Percentiles rank a stretch among this genome's conserved stretches.
Conservation (phyloP, 2,888 invertebrate species). For the Drosophila subsilvestris region DNA sequence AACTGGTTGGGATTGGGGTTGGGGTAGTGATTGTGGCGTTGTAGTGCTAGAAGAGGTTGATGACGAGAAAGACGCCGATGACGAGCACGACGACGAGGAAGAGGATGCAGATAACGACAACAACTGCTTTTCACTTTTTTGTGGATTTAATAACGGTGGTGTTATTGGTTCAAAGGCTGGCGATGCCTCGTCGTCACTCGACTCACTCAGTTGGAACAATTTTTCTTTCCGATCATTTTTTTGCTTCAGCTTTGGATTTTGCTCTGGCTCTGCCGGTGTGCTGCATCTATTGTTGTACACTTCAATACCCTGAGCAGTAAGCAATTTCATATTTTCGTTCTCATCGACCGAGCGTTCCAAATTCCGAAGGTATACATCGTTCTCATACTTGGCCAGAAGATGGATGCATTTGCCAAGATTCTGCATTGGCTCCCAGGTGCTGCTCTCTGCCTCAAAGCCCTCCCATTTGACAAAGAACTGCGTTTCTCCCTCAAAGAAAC, state of each 20-base stretch:
- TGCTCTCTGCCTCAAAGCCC: not conserved
- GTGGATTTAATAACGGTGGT: not conserved
- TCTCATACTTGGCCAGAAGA: slow-evolving; percentile 37
- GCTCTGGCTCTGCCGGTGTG: not conserved
- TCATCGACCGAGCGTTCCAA: no score
- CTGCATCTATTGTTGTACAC: not conserved
- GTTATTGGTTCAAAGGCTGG: not conserved
- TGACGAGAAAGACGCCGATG: no score
- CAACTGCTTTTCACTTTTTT: not conserved
- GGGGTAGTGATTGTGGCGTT: not conserved
- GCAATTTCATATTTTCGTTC: no score
- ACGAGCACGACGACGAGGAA: not conserved
- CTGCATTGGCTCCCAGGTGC: slow-evolving; percentile 50
- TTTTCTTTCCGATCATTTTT: not conserved
- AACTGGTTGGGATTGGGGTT: not conserved
- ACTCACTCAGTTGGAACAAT: not conserved
- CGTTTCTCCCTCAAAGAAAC: slow-evolving; percentile 20
- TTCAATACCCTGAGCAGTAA: no score
- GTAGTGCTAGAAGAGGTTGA: not conserved
- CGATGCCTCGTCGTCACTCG: not conserved
- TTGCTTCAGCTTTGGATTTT: not conserved
- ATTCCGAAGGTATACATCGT: not conserved
- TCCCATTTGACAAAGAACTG: slow-evolving; percentile 45
- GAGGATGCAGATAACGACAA: not conserved
- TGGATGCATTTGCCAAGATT: slow-evolving; percentile 21